Evolutionary conservation across 2,888 invertebrate species (phyloP).

Genomic region (Rotaria socialis): DNA sequence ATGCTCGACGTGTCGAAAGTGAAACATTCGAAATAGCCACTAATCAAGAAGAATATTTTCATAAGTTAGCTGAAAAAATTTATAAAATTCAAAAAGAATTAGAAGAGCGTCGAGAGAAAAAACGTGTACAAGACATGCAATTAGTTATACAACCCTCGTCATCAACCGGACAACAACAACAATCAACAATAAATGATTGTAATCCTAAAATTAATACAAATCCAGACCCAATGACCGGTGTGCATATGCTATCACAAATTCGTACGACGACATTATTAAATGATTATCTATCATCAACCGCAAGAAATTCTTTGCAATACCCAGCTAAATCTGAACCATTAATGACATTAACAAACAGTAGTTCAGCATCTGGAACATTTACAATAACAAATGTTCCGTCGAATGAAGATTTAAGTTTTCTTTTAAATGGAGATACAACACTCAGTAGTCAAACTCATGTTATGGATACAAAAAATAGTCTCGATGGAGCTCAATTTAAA

Average conservation of each 20-base stretch:
- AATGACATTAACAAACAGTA: neutral
- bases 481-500: neutral
- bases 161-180: slow-evolving; percentile 60
- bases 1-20: slow-evolving; percentile 95
- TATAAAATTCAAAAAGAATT: slow-evolving; percentile 98
- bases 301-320: neutral
- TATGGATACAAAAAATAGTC: neutral
- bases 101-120: slow-evolving; percentile 76
- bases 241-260: slow-evolving; percentile 38
- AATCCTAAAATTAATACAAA: neutral
- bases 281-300: neutral
- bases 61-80: slow-evolving; percentile 93
- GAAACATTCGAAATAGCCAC: slow-evolving; percentile 99
- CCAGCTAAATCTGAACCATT: slow-evolving; percentile 14
- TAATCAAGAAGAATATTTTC: slow-evolving; percentile 85
- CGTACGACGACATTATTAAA: slow-evolving; percentile 11
- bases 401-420: slow-evolving; percentile 11
- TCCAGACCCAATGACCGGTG: slow-evolving; percentile 43
- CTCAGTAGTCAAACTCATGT: neutral
- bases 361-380: neutral
- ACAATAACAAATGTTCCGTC: slow-evolving; percentile 1
- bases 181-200: neutral
- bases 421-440: neutral
- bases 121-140: slow-evolving; percentile 17
- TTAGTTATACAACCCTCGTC: slow-evolving; percentile 67